Base-by-base conservation (phyloP, 2,797 vertebrate genomes). In the Phalloptychus januarius region DNA sequence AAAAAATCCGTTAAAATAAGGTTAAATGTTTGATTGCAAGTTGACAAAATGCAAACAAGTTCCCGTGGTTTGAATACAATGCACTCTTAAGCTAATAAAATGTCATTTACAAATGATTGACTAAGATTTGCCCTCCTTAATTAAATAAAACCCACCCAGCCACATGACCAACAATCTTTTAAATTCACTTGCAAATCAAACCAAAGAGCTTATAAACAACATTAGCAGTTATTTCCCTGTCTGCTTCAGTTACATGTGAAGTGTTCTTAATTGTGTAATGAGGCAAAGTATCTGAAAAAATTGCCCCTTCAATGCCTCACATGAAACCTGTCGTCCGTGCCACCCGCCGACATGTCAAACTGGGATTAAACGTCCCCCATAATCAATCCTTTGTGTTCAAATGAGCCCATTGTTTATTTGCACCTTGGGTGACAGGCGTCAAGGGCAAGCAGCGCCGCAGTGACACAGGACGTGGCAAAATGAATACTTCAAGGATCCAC, bases 301-400 rank as follows among this genome's bases (percentile, higher is more conserved):
- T 92, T 92, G 94, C 91, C 95, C 94, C 95, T 95, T 95, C 94
- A 95, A 95, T 95, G 92, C 79, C 85, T 75, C 86, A 90, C 91
- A 82, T 88, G 91, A 94, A 94, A 90, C 91, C 87, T 84, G 90
- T 94, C 89, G 83, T 86, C 92, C 86, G 90, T 88, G 90, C 91
- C 88, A 90, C 87, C 90, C 83, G 88, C 94, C 92, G 94, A 94
- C 91, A 92, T 92, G 93, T 95, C 94, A 92, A 93, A 86, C 91
- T 92, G 93, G 93, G 92, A 95, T 94, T 94, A 95, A 95, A 94
- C 87, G 88, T 91, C 83, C 88, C 88, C 89, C 87, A 89, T 94
- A 94, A 94, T 95, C 88, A 94, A 92, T 92, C 88, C 91, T 95
- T 93, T 95, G 94, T 94, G 94, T 95, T 92, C 89, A 95, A 95